These are phyloP conservation scores for Congeria kusceri DNA, from an alignment of 2,888 invertebrate species.

Conservation along the genomic window DNA sequence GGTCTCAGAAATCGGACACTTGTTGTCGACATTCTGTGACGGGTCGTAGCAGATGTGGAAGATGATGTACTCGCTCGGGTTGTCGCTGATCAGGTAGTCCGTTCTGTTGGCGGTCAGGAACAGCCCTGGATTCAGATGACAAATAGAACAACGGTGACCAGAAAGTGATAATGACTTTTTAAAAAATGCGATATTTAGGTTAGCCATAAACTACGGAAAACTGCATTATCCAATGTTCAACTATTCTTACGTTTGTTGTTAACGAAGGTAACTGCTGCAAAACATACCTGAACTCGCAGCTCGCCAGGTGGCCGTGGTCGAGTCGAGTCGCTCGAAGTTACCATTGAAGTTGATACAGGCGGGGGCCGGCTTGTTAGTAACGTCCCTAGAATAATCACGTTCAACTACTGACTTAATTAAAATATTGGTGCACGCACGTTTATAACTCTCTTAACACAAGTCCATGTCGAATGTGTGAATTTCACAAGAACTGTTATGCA, in stretches of 20 bases:
- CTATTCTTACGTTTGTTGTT: no score
- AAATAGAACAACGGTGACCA: no score
- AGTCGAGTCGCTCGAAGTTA: background rate
- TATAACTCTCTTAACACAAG: no score
- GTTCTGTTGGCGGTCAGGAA: background rate
- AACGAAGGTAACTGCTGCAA: background rate
- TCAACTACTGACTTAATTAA: no score
- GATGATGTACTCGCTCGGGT: background rate
- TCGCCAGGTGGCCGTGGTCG: background rate
- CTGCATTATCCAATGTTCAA: no score
- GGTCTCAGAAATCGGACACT: background rate
- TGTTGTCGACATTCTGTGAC: background rate
- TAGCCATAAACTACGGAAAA: no score
- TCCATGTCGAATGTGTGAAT: no score
- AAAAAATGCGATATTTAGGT: no score
- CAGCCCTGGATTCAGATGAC: background rate
- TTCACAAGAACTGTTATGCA: no score
- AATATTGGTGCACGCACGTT: no score
- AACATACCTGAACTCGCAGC: background rate
- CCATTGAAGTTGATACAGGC: background rate
- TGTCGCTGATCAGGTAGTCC: background rate
- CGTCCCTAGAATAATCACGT: no score
- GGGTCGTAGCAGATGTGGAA: constrained; percentile 1
- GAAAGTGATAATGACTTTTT: no score
- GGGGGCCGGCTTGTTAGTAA: background rate